Base-by-base conservation (phyloP, 1,140 invertebrate species). In the Mesaphorura yosii region DNA sequence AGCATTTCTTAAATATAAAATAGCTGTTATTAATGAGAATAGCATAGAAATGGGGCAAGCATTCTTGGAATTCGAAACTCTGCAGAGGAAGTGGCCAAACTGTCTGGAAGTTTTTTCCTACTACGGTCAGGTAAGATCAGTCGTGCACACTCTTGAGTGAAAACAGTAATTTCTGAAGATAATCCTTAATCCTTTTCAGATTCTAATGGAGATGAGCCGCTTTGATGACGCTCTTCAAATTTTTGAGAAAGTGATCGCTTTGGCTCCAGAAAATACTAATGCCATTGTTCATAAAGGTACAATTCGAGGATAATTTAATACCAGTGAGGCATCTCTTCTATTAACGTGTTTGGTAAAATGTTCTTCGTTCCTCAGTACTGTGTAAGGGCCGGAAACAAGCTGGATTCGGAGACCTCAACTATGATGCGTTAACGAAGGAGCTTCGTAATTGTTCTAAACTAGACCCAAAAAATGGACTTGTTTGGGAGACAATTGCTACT, bases 401-500 rank as follows among this genome's bases (percentile, higher is more conserved):
- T n/a, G n/a, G n/a, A n/a, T n/a, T n/a, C n/a, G n/a, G n/a, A n/a
- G n/a, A n/a, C n/a, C n/a, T n/a, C n/a, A n/a, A n/a, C n/a, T n/a
- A n/a, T n/a, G n/a, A n/a, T n/a, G n/a, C n/a, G n/a, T n/a, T n/a
- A n/a, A n/a, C n/a, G n/a, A n/a, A n/a, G n/a, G n/a, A n/a, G n/a
- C n/a, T n/a, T n/a, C n/a, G n/a, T n/a, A n/a, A n/a, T n/a, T n/a
- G n/a, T 2, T 79, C 95, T 51, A 77, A 85, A 65, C 73, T 90
- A 55, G 92, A 97, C 74, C 78, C 84, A 23, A 88, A 86, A 69
- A 94, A 89, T 75, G 84, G 90, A 72, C 86, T 92, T 75, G 91
- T 85, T 14, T 94, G 89, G 71, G 91, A 97, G 74, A 92, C 90
- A 25, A 72, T 95, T n/a, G n/a, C n/a, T n/a, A n/a, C n/a, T n/a